Percentiles rank a stretch among this genome's conserved stretches.
Conservation (phyloP, 2,888 invertebrate species). For the Rhingia rostrata region DNA sequence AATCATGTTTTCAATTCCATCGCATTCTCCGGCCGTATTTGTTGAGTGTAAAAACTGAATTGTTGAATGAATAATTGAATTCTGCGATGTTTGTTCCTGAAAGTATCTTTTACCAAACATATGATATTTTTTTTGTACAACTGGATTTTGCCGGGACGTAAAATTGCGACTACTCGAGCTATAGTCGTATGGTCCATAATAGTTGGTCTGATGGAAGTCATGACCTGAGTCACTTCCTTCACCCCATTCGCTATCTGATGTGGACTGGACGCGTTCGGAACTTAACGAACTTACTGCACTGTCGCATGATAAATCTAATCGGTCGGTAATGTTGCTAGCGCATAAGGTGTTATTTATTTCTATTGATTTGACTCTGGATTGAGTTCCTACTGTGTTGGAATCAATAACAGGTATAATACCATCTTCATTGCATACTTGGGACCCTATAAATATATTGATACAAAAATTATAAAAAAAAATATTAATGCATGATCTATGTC, state of each 20-base stretch:
- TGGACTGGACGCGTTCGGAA: constrained; percentile 93
- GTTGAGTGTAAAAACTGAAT: constrained; percentile 43
- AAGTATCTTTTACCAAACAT: constrained; percentile 95
- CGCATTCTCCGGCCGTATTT: constrained; percentile 17
- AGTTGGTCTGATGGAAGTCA: constrained; percentile 87
- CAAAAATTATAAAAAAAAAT: background rate
- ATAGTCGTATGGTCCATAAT: constrained; percentile 87
- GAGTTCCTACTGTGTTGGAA: background rate
- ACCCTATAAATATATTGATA: constrained; percentile 6
- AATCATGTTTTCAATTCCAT: constrained; percentile 34
- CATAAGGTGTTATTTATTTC: constrained; percentile 20
- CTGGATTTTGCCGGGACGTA: constrained; percentile 85
- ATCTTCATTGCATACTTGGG: constrained; percentile 19
- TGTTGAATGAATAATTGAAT: constrained; percentile 51
- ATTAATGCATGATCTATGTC: background rate
- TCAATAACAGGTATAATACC: constrained; percentile 4
- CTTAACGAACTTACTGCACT: constrained; percentile 97
- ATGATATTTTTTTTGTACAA: constrained; percentile 95
- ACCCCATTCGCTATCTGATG: constrained; percentile 95
- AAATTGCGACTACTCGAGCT: constrained; percentile 85
- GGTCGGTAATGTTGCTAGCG: constrained; percentile 83
- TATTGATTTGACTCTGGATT: constrained; percentile 8
- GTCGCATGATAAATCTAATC: constrained; percentile 93
- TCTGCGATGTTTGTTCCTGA: constrained; percentile 84
- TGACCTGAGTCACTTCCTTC: constrained; percentile 94